These are phyloP conservation scores for Drosophila aldrichi DNA, from an alignment of 2,888 invertebrate species.

Conservation along the genomic window DNA sequence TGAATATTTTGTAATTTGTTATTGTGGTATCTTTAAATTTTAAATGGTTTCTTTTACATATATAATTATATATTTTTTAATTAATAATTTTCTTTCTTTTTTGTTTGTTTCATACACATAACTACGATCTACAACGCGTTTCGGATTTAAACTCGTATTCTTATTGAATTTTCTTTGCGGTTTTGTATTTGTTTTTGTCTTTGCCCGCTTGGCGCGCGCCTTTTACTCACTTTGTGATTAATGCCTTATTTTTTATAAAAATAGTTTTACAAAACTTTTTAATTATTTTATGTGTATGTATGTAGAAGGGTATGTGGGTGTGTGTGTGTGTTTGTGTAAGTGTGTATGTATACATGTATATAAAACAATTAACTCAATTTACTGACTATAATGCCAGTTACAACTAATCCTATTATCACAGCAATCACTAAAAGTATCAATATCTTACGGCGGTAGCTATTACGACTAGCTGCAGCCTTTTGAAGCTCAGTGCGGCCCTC, in stretches of 20 bases:
- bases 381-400: conserved; percentile 89
- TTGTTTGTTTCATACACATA: conserved; percentile 55
- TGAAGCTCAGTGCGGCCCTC: conserved; percentile 91
- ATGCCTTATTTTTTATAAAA: conserved; percentile 72
- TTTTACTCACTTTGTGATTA: conserved; percentile 67
- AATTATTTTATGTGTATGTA: conserved; percentile 43
- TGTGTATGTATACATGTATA: conserved; percentile 28
- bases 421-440: conserved; percentile 90
- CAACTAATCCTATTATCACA: conserved; percentile 88
- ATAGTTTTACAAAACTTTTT: conserved; percentile 71
- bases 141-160: conserved; percentile 42
- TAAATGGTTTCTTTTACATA: conserved; percentile 45
- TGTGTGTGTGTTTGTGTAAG: conserved; percentile 35
- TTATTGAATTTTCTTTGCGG: conserved; percentile 31
- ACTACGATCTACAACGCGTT: conserved; percentile 55
- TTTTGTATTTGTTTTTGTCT: conserved; percentile 44
- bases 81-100: conserved; percentile 38
- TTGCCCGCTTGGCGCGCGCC: conserved; percentile 59
- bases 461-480: conserved; percentile 93
- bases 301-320: conserved; percentile 29
- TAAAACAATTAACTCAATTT: conserved; percentile 86
- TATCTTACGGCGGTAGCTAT: conserved; percentile 91
- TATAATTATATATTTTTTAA: conserved; percentile 23
- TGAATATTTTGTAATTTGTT: conserved; percentile 49
- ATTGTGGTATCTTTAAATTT: conserved; percentile 37